A percentile compares a stretch with the other conserved stretches of the same genome.
These are phyloP conservation scores for Macrophya alboannulata DNA, from an alignment of 2,888 invertebrate genomes.

Conservation along the genomic window DNA sequence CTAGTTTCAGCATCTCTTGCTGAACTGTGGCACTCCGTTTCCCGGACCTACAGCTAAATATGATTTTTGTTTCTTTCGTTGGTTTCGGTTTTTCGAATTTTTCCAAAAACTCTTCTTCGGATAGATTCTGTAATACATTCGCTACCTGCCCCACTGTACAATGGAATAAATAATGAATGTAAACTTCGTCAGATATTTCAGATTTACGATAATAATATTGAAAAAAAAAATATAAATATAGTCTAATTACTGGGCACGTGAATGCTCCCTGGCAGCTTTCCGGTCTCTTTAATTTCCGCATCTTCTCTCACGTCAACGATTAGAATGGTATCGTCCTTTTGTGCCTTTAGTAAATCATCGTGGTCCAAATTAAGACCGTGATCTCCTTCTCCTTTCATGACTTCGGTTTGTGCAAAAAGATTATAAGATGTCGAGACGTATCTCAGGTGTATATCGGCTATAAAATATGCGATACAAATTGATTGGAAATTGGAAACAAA, in stretches of 20 bases:
- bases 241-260: conserved; percentile 87
- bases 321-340: conserved; percentile 81
- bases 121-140: conserved; percentile 79
- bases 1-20: conserved; percentile 82
- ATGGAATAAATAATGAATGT: conserved; percentile 55
- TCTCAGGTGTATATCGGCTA: conserved; percentile 16
- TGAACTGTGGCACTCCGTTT: conserved; percentile 85
- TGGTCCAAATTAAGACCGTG: conserved; percentile 66
- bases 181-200: neutral
- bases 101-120: conserved; percentile 82
- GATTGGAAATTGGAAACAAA: conserved; percentile 11
- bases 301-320: conserved; percentile 91
- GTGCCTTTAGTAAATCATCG: conserved; percentile 75
- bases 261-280: conserved; percentile 87
- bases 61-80: conserved; percentile 82
- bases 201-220: neutral
- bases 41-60: conserved; percentile 88
- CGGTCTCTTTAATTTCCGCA: conserved; percentile 86
- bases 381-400: conserved; percentile 65
- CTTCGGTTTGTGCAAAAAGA: conserved; percentile 36
- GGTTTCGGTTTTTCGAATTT: conserved; percentile 85
- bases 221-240: conserved; percentile 14
- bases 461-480: conserved; percentile 54
- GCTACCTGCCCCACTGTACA: conserved; percentile 82
- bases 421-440: conserved; percentile 33